Evolutionary conservation across 2,797 vertebrate species (phyloP).

Genomic region (Loriculus beryllinus): DNA sequence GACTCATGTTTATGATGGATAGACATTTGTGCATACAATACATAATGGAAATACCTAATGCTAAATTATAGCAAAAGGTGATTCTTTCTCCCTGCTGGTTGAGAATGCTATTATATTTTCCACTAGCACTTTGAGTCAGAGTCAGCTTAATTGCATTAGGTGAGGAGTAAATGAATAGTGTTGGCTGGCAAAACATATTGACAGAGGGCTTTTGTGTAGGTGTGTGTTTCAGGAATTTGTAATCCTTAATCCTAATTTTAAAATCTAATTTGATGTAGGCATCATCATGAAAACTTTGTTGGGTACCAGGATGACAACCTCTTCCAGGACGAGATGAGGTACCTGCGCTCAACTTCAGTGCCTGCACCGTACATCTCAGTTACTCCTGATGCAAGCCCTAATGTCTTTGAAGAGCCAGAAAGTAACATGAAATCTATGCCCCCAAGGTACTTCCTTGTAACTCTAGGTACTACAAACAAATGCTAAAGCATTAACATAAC

Average conservation of each 20-base stretch:
- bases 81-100: not conserved
- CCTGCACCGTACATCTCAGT: slow-evolving; percentile 98
- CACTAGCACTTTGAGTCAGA: not conserved
- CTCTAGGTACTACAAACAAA: not conserved
- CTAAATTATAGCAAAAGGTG: not conserved
- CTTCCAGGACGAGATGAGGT: slow-evolving; percentile 98
- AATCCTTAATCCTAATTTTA: not conserved
- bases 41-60: not conserved
- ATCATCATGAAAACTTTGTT: slow-evolving; percentile 97
- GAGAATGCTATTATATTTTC: not conserved
- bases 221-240: not conserved
- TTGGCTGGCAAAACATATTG: not conserved
- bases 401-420: slow-evolving; percentile 97
- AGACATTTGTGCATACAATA: not conserved
- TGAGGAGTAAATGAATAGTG: accelerated
- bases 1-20: not conserved
- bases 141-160: not conserved
- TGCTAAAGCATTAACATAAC: not conserved
- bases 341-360: slow-evolving; percentile 95
- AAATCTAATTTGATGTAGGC: slow-evolving; percentile 77
- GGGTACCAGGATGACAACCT: slow-evolving; percentile 96
- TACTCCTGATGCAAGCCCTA: slow-evolving; percentile 96
- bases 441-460: slow-evolving; percentile 84
- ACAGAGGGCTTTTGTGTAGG: accelerated
- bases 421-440: slow-evolving; percentile 99